A percentile compares a stretch with the other conserved stretches of the same genome.
Conservation (phyloP, 2,888 invertebrate genomes). For the Timema cristinae region DNA sequence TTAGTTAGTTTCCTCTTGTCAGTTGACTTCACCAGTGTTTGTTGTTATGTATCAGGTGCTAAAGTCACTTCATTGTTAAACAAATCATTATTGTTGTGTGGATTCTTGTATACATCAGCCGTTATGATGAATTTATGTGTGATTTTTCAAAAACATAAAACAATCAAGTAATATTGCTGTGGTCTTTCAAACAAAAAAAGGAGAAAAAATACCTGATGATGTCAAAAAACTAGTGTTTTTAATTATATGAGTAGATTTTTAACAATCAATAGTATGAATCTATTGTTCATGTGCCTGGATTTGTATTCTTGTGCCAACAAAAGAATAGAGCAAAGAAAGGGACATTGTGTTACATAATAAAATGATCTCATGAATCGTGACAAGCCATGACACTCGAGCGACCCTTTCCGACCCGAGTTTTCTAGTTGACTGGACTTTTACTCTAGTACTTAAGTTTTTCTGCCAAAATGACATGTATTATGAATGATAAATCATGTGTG, state of each 20-base stretch:
- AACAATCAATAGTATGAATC: conserved; percentile 34
- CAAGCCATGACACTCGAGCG: conserved; percentile 25
- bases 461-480: conserved; percentile 28
- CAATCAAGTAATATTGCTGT: conserved; percentile 35
- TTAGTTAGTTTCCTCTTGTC: conserved; percentile 32
- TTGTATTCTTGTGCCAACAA: conserved; percentile 34
- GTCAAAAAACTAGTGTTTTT: conserved; percentile 32
- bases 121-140: conserved; percentile 32
- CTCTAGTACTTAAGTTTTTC: conserved; percentile 32
- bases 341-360: conserved; percentile 20
- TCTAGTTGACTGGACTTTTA: conserved; percentile 25
- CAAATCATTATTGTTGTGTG: conserved; percentile 34
- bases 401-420: conserved; percentile 26
- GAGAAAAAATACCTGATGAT: conserved; percentile 32
- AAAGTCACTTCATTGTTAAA: conserved; percentile 33
- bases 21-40: conserved; percentile 32
- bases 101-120: conserved; percentile 32
- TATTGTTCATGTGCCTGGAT: conserved; percentile 35
- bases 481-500: conserved; percentile 20
- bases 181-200: conserved; percentile 34
- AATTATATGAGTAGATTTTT: conserved; percentile 34
- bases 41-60: conserved; percentile 35
- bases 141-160: conserved; percentile 32
- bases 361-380: conserved; percentile 29
- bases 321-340: conserved; percentile 26